A percentile compares a stretch with the other conserved stretches of the same genome.
These are phyloP conservation scores for Oxycera nigricornis DNA, from an alignment of 2,888 invertebrate genomes.

Conservation along the genomic window DNA sequence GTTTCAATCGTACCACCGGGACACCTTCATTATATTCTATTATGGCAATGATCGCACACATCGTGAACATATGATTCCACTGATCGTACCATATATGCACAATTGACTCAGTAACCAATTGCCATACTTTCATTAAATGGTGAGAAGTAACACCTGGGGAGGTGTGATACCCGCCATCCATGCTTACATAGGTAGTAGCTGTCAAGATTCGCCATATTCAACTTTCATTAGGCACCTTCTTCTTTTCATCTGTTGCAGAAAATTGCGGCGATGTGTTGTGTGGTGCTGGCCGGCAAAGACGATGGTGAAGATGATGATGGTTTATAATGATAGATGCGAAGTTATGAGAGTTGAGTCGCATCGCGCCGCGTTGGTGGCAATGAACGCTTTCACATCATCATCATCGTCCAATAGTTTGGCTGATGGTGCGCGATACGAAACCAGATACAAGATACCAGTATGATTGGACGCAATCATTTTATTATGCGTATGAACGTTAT, in stretches of 20 bases:
- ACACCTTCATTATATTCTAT: conserved; percentile 2
- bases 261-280: background rate
- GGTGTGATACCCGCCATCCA: background rate
- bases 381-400: background rate
- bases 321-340: background rate
- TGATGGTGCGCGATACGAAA: background rate
- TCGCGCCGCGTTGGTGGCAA: background rate
- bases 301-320: background rate
- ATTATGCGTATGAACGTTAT: background rate
- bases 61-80: background rate
- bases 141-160: conserved; percentile 37
- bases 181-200: background rate
- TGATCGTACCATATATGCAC: conserved; percentile 23
- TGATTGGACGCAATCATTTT: background rate
- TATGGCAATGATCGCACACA: background rate
- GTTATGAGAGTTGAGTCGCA: background rate
- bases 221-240: background rate
- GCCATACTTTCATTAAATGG: conserved; percentile 37
- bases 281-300: background rate
- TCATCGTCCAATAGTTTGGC: background rate
- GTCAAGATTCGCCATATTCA: background rate
- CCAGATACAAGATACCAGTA: background rate
- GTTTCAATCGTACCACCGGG: background rate
- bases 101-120: conserved; percentile 40
- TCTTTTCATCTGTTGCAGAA: conserved; percentile 8